These are phyloP conservation scores for Villa cingulata DNA, from an alignment of 2,888 invertebrate species.

Conservation along the genomic window DNA sequence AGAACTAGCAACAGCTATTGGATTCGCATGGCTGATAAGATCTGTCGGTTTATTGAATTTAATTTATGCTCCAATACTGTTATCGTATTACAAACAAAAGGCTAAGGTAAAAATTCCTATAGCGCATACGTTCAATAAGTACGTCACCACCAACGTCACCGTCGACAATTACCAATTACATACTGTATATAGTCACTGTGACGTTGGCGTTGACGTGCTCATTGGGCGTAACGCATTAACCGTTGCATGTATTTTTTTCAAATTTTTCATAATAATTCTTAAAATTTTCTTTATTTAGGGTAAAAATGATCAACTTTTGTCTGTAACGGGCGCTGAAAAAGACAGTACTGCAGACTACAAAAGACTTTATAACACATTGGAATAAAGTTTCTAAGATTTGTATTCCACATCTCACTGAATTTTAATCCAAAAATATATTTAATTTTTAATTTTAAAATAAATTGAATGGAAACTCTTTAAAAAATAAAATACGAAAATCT, in stretches of 20 bases:
- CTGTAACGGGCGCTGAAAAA: slow-evolving; percentile 22
- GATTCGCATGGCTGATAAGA: slow-evolving; percentile 63
- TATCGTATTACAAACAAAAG: slow-evolving; percentile 31
- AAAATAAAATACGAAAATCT: too few relatives aligned
- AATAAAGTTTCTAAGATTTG: slow-evolving; percentile 12
- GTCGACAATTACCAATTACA: too few relatives aligned
- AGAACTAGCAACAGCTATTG: slow-evolving; percentile 51
- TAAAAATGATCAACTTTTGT: slow-evolving; percentile 28
- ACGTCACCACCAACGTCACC: too few relatives aligned
- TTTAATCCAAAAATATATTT: too few relatives aligned
- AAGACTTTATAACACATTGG: slow-evolving; percentile 31
- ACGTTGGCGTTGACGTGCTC: too few relatives aligned
- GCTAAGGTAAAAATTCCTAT: slow-evolving; percentile 25
- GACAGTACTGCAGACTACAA: slow-evolving; percentile 28
- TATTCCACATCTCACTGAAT: too few relatives aligned
- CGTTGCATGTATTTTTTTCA: too few relatives aligned
- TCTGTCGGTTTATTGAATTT: slow-evolving; percentile 55
- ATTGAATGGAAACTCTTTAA: too few relatives aligned
- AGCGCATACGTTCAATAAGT: not conserved
- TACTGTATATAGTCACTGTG: too few relatives aligned
- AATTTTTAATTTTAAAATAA: too few relatives aligned
- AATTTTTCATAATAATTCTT: too few relatives aligned
- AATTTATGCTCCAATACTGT: slow-evolving; percentile 51
- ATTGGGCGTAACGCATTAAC: too few relatives aligned
- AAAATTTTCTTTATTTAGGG: slow-evolving; percentile 11